phyloP scores from a whole-genome alignment of 2,797 vertebrate genomes.

The Tachyglossus aculeatus region DNA sequence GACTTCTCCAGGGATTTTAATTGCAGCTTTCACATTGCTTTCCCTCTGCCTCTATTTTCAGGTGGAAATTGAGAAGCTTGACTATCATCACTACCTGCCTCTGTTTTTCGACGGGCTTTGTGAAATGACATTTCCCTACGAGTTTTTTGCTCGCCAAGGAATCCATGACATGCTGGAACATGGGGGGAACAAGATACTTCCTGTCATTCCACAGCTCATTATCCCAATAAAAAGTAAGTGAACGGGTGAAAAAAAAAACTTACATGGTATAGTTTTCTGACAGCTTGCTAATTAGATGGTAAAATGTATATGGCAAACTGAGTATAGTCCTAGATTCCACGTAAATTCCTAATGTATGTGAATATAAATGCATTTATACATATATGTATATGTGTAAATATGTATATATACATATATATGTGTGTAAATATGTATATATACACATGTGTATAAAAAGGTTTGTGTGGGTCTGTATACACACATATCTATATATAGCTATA shows the following conservation, averaged over 20 bases:
- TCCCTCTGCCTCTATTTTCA: constrained; percentile 67
- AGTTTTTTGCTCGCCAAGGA: constrained; percentile 92
- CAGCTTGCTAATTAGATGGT: constrained; percentile 46
- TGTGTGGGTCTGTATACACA: too few species aligned
- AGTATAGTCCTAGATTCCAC: not conserved
- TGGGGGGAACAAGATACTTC: constrained; percentile 88
- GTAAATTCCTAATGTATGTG: not conserved
- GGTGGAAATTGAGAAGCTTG: constrained; percentile 91
- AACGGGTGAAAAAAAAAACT: not conserved
- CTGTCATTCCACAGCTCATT: constrained; percentile 93
- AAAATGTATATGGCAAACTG: constrained; percentile 9
- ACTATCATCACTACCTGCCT: constrained; percentile 91
- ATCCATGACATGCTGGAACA: constrained; percentile 92
- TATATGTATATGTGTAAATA: not conserved
- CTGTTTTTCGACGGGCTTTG: constrained; percentile 91
- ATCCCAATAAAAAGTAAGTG: constrained; percentile 92
- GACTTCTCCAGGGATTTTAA: not conserved
- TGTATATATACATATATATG: not conserved
- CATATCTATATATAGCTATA: too few species aligned
- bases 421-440: not conserved
- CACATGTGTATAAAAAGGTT: too few species aligned
- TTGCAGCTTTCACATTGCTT: not conserved
- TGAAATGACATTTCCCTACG: constrained; percentile 89
- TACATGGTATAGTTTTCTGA: not conserved
- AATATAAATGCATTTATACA: not conserved